Base-by-base conservation (phyloP, 2,888 invertebrate species). In the Cybosia mesomella region DNA sequence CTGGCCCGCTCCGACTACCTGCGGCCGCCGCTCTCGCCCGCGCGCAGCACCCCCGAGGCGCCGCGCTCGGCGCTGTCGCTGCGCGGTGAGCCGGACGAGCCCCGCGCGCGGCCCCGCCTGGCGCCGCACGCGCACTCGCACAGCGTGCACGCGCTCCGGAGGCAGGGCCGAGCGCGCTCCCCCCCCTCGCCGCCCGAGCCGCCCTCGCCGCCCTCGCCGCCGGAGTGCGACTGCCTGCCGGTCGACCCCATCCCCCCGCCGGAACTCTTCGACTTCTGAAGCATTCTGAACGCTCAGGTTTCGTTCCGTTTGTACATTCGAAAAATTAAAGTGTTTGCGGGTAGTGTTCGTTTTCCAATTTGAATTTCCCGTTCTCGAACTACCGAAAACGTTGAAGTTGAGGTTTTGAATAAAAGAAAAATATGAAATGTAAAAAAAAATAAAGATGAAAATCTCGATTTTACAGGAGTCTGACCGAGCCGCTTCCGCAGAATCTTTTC, bases 171-270 rank as follows among this genome's bases (percentile, higher is more conserved):
- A 43, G 70, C 87, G 4, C 71, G 72, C 10, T 86, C 83, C 36
- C 85, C 86, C 1, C 70, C 80, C 7, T 81, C 80, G 2, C 83
- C 85, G 0, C 79, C 77, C n/a, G 66, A 72, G 11, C 74, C 78
- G 0, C 80, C 77, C 22, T 70, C 74, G 11, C 74, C 59, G 13
- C 36, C 21, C 22, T 49, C 49, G 11, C 62, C 84, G 13, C 72
- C 73, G 18, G 66, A 72, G 65, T 91, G 89, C 85, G 91, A 89
- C 80, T 90, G 90, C 49, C 82, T 91, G n/a, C 92, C 91, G 22
- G 76, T 82, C 49, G 89, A 90, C 34, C 92, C 93, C 0, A 93
- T 94, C 67, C 94, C 94, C 68, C 94, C 94, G 67, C 94, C 94
- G 7, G 94, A 94, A 72, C 80, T 92, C 39, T 95, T 95, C 88